Conservation (phyloP, 2,797 vertebrate species). For the Telmatherina bonti region DNA sequence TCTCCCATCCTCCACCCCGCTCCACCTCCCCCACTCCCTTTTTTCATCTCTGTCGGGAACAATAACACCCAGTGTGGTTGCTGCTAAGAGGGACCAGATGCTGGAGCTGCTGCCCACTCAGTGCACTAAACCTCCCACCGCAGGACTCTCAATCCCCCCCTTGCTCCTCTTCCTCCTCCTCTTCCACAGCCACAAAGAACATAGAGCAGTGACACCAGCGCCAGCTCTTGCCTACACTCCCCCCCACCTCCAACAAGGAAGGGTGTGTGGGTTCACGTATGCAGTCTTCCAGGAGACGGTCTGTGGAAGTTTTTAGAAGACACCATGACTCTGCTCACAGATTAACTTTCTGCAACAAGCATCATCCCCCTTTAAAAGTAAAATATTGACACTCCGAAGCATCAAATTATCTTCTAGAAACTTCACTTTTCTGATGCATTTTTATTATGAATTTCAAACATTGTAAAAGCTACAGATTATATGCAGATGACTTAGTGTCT, state of each 20-base stretch:
- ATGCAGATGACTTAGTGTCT: neutral
- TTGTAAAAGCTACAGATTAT: too few relatives aligned
- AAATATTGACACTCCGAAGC: neutral
- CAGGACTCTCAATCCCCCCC: conserved; percentile 66
- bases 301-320: neutral
- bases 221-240: conserved; percentile 57
- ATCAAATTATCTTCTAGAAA: neutral
- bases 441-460: too few relatives aligned
- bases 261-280: conserved; percentile 73
- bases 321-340: neutral
- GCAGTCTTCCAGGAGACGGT: conserved; percentile 14
- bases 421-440: too few relatives aligned
- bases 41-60: conserved; percentile 78
- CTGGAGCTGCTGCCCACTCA: conserved; percentile 78
- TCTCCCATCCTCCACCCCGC: conserved; percentile 9
- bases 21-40: neutral
- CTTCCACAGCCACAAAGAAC: conserved; percentile 70
- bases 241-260: conserved; percentile 61
- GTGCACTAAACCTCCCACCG: conserved; percentile 76
- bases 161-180: conserved; percentile 62
- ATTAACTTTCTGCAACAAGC: too few relatives aligned
- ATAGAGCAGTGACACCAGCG: conserved; percentile 67
- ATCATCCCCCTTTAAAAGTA: too few relatives aligned
- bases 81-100: conserved; percentile 84
- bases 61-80: conserved; percentile 85